These are phyloP conservation scores for Helicoverpa armigera DNA, from an alignment of 1,140 invertebrate genomes.

Conservation along the genomic window DNA sequence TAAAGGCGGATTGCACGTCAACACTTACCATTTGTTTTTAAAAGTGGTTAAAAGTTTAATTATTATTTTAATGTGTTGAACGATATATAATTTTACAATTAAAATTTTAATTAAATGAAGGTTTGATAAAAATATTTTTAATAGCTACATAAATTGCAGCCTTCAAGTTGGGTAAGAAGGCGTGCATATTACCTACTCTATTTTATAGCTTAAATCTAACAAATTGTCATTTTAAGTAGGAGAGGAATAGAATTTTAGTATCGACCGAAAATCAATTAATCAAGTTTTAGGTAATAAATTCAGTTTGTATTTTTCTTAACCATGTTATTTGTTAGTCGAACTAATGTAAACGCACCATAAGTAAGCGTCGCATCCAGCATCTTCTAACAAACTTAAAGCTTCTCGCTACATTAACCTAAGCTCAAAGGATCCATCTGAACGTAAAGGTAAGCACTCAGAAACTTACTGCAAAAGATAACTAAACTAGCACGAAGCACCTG, in stretches of 20 bases:
- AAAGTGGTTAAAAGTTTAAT: not conserved
- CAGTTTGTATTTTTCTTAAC: not conserved
- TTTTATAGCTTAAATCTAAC: no score
- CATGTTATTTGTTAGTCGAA: no score
- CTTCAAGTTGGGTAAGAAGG: no score
- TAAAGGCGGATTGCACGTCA: slow-evolving; percentile 21
- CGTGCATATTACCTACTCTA: no score
- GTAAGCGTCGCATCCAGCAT: not conserved
- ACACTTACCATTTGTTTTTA: slow-evolving; percentile 2
- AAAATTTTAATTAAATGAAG: not conserved
- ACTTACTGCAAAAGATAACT: slow-evolving; percentile 50
- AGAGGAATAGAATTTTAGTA: no score
- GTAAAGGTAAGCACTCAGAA: slow-evolving; percentile 52
- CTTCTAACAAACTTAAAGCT: slow-evolving; percentile 13
- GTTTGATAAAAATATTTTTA: no score
- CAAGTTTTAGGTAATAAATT: not conserved
- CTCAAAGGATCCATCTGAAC: slow-evolving; percentile 33
- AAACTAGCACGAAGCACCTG: slow-evolving; percentile 58
- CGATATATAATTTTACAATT: not conserved
- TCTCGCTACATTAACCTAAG: slow-evolving; percentile 23
- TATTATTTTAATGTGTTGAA: not conserved
- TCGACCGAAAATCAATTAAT: not conserved
- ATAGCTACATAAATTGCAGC: no score
- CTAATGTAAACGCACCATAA: not conserved
- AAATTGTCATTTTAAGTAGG: no score